Evolutionary conservation across 2,797 vertebrate species (phyloP).

Genomic region (Channa striata): DNA sequence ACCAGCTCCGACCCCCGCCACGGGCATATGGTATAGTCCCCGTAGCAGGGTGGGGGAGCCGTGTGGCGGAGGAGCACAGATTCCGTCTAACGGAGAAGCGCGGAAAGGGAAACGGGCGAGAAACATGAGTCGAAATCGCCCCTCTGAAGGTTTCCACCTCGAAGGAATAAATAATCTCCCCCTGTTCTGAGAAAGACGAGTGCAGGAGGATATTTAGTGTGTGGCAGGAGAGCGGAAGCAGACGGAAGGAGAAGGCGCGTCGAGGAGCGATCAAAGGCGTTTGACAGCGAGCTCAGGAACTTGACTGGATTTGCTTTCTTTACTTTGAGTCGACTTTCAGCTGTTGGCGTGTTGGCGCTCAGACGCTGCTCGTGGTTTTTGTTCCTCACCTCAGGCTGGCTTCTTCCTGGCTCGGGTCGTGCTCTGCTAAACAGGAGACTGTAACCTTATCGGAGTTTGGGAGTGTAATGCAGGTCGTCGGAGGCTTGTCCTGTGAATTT

Average conservation of each 20-base stretch:
- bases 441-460: constrained; percentile 19
- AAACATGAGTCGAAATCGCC: constrained; percentile 71
- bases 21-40: constrained; percentile 79
- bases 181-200: constrained; percentile 23
- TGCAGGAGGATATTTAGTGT: constrained; percentile 10
- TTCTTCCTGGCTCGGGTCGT: constrained; percentile 10
- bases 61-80: constrained; percentile 76
- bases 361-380: constrained; percentile 13
- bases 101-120: constrained; percentile 72
- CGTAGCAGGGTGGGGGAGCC: constrained; percentile 81
- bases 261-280: constrained; percentile 39
- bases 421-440: constrained; percentile 29
- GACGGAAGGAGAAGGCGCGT: constrained; percentile 43
- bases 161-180: constrained; percentile 50
- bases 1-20: constrained; percentile 39
- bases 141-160: constrained; percentile 72
- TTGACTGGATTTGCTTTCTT: constrained; percentile 54
- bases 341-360: constrained; percentile 7
- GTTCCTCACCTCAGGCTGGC: constrained; percentile 23
- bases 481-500: constrained; percentile 4
- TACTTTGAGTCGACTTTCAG: constrained; percentile 27
- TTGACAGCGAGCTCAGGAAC: constrained; percentile 68
- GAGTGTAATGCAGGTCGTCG: constrained; percentile 28
- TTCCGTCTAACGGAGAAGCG: constrained; percentile 78
- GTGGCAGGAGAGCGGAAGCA: constrained; percentile 25